Conservation (phyloP, 2,113 vertebrate genomes). For the Thryonomys swinderianus region DNA sequence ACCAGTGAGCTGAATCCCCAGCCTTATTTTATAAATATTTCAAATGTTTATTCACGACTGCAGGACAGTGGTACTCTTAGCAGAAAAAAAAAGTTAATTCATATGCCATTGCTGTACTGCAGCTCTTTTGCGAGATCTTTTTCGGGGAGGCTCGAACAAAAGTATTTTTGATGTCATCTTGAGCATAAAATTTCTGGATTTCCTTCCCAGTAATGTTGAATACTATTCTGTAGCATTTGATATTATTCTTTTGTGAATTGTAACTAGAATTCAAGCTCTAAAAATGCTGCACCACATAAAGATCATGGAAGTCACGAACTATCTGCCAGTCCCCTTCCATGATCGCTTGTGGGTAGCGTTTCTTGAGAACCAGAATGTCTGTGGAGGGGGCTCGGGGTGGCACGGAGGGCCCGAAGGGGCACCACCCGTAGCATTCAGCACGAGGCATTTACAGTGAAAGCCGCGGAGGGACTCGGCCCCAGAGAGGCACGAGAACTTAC, state of each 20-base stretch:
- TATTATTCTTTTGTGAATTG: neutral
- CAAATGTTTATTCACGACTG: neutral
- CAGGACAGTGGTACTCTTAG: neutral
- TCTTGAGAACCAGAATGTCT: neutral
- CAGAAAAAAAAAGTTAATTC: neutral
- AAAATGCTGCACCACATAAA: neutral
- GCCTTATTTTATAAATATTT: constrained; percentile 19
- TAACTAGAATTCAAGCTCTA: neutral
- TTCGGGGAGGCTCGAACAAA: neutral
- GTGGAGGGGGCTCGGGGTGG: neutral
- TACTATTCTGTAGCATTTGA: neutral
- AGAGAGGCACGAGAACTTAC: neutral
- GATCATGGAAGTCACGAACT: neutral
- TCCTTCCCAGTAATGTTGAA: neutral
- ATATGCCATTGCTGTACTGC: neutral
- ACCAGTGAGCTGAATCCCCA: too few relatives aligned
- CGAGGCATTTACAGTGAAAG: neutral
- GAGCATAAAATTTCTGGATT: neutral
- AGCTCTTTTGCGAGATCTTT: neutral
- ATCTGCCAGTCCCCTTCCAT: neutral
- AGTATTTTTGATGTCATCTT: constrained; percentile 14
- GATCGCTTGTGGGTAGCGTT: neutral
- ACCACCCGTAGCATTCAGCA: neutral
- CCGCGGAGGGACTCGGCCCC: neutral
- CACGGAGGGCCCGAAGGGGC: neutral